Evolutionary conservation across 1,140 invertebrate species (phyloP).

Genomic region (Bombus fervidus): DNA sequence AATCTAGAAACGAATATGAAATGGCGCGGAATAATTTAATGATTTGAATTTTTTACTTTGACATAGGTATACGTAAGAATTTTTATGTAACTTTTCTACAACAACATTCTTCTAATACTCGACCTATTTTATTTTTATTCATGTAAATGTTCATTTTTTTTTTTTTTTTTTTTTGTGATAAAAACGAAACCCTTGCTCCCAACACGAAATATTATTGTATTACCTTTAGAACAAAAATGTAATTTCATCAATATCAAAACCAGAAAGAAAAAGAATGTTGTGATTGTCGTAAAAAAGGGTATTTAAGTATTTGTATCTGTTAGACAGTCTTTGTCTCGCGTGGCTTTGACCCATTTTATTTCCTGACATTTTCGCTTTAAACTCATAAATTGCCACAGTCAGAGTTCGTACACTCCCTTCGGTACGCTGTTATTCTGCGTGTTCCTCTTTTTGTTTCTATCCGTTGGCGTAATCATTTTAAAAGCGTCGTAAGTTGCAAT

Average conservation of each 20-base stretch:
- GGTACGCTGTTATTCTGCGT: background rate
- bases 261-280: constrained; percentile 24
- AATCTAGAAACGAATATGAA: background rate
- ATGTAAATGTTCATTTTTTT: background rate
- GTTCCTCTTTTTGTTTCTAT: background rate
- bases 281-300: constrained; percentile 28
- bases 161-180: background rate
- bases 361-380: constrained; percentile 53
- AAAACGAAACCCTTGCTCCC: background rate
- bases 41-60: background rate
- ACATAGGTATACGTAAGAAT: background rate
- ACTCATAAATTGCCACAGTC: constrained; percentile 58
- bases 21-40: background rate
- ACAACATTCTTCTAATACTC: no score
- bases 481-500: constrained; percentile 1
- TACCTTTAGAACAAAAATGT: constrained; percentile 6
- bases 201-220: background rate
- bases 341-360: constrained; percentile 25
- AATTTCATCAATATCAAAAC: constrained; percentile 45
- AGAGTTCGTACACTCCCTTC: constrained; percentile 23
- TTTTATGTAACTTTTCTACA: background rate
- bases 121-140: background rate
- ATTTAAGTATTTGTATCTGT: constrained; percentile 69
- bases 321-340: constrained; percentile 17
- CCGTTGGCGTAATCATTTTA: constrained; percentile 29